These are phyloP conservation scores for Noctuana brunneofusca DNA, from an alignment of 2,888 invertebrate genomes.

Conservation along the genomic window DNA sequence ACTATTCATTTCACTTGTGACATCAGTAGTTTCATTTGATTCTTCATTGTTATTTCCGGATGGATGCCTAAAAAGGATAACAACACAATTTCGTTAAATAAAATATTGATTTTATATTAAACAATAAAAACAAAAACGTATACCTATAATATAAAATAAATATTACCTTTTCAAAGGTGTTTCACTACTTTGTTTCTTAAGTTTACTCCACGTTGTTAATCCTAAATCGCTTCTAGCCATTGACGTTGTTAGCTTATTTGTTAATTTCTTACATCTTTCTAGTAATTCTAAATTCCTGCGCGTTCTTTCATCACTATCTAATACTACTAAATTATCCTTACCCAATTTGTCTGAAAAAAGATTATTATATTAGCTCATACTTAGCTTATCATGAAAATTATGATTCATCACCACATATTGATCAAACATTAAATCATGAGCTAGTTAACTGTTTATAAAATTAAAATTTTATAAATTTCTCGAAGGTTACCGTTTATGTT, in stretches of 20 bases:
- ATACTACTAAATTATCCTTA: conserved; percentile 67
- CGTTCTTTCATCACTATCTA: conserved; percentile 81
- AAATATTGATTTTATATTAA: not conserved
- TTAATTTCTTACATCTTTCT: conserved; percentile 80
- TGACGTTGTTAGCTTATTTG: conserved; percentile 85
- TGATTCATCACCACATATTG: conserved; percentile 52
- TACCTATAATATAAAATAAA: conserved; percentile 1
- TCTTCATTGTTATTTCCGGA: conserved; percentile 89
- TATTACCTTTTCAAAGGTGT: conserved; percentile 84
- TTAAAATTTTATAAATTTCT: not conserved
- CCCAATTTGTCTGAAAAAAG: conserved; percentile 76
- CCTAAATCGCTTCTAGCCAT: conserved; percentile 95
- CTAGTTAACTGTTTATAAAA: conserved; percentile 16
- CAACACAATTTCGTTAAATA: not conserved
- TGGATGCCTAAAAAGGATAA: conserved; percentile 84
- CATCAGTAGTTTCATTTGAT: conserved; percentile 79
- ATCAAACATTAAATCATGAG: conserved; percentile 57
- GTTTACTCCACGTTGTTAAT: conserved; percentile 94
- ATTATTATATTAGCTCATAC: conserved; percentile 45
- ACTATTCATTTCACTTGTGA: conserved; percentile 82
- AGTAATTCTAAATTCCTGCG: conserved; percentile 82
- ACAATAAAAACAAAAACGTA: not conserved
- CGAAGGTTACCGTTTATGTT: not conserved
- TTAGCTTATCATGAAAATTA: conserved; percentile 53
- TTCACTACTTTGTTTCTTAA: conserved; percentile 88